phyloP scores from a whole-genome alignment of 2,113 vertebrate genomes.

The Sciurus niger region DNA sequence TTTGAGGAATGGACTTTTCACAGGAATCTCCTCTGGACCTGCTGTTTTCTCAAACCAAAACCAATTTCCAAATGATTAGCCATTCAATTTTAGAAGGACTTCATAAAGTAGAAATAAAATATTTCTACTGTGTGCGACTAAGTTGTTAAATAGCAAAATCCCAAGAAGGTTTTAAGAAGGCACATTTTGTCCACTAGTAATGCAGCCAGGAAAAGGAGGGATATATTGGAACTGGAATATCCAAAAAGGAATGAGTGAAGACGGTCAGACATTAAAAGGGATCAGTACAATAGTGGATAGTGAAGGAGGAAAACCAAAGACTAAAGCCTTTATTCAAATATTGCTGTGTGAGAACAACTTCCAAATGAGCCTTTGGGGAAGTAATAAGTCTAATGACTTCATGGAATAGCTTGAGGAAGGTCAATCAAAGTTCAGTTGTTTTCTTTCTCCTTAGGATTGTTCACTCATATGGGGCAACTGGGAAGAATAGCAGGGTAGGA shows the following conservation, averaged over 20 bases:
- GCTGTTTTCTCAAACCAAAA: not conserved
- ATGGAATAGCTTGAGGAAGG: not conserved
- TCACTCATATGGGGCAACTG: not conserved
- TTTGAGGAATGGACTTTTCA: not conserved
- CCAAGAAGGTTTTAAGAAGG: not conserved
- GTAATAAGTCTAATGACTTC: not conserved
- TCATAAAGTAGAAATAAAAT: not conserved
- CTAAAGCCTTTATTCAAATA: not conserved
- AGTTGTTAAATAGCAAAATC: not conserved
- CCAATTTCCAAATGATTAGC: not conserved
- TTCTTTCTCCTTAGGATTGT: not conserved
- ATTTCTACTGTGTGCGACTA: not conserved
- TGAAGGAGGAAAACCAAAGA: not conserved
- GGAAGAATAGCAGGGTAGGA: not conserved
- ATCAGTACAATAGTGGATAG: not conserved
- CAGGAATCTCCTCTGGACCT: not conserved
- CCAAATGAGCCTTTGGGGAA: not conserved
- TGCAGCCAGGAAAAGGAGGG: not conserved
- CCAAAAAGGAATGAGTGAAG: slow-evolving; percentile 8
- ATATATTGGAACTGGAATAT: not conserved
- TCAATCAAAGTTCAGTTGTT: not conserved
- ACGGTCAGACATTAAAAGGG: not conserved
- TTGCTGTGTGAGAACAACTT: not conserved
- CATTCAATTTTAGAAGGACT: not conserved
- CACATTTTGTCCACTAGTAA: not conserved